Base-by-base conservation (phyloP, 2,113 vertebrate species). In the Melanerpes aurifrons region DNA sequence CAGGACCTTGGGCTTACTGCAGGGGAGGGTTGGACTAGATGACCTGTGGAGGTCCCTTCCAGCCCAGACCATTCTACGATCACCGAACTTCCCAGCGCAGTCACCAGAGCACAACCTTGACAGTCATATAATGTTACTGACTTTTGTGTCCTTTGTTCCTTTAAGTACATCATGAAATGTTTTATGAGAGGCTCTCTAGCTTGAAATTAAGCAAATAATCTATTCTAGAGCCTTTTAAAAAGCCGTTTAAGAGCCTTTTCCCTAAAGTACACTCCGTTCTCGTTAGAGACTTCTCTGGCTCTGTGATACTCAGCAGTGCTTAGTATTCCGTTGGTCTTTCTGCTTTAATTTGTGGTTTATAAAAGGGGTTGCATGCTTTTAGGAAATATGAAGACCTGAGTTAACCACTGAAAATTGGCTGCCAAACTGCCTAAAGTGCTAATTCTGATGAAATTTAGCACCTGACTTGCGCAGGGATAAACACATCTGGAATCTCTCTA, bases 401-500 rank as follows among this genome's bases (percentile, higher is more conserved):
- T 90, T 90, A 94, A 78, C 96, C 86, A 45, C 92, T 61, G 73
- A 48, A 86, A 78, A 77, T 6, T 78, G 88, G 70, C 93, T 93
- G 90, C 90, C 82, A 80, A 85, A 71, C 57, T 87, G 76, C 86
- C 62, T 68, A 15, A 82, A 80, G 92, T 91, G 94, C 91, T 93
- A 96, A 92, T 91, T 92, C 89, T 91, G 72, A 28, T 92, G 91
- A 94, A 96, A 94, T 93, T 94, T 94, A 92, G 94, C 95, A 95
- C 95, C 94, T 90, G 62, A 58, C 50, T 93, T 83, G 43, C 58
- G 45, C 66, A 74, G 85, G 76, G 82, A 77, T 89, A 95, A 94
- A 92, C 91, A 86, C 94, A 95, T 93, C 94, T 96, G 95, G 95
- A 83, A 86, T 83, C 53, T 91, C 69, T 74, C 40, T 89, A 82